Conservation (phyloP, 2,113 vertebrate genomes). For the Dinomys branickii region DNA sequence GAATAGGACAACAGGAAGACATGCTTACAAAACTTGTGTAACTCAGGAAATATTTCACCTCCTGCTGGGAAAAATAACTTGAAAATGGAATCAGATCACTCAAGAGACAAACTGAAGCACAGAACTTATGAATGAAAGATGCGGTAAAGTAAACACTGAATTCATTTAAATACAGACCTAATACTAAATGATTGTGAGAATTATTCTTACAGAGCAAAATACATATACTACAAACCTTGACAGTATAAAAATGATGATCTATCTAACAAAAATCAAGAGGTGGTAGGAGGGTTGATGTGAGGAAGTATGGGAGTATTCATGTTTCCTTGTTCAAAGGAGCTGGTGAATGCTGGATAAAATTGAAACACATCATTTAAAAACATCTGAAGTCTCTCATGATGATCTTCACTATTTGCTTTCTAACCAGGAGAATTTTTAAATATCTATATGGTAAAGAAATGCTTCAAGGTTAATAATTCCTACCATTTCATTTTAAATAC, state of each 20-base stretch:
- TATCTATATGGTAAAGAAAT: background rate
- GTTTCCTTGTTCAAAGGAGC: background rate
- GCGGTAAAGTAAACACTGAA: background rate
- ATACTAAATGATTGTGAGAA: slow-evolving; percentile 10
- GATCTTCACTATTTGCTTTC: slow-evolving; percentile 26
- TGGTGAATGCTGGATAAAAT: background rate
- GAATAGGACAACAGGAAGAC: background rate
- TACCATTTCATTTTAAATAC: slow-evolving; percentile 48
- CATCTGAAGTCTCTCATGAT: slow-evolving; percentile 1
- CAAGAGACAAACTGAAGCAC: slow-evolving; percentile 34
- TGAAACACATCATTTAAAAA: background rate
- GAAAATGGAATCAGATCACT: slow-evolving; percentile 54
- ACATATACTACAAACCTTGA: background rate
- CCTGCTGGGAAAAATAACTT: slow-evolving; percentile 4
- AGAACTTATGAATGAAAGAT: background rate
- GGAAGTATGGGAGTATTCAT: background rate
- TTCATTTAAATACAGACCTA: background rate
- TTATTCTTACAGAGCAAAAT: slow-evolving; percentile 11
- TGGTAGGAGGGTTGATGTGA: background rate
- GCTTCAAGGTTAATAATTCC: slow-evolving; percentile 29
- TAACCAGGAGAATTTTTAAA: slow-evolving; percentile 1
- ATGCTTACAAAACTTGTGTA: slow-evolving; percentile 16
- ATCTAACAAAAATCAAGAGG: slow-evolving; percentile 26
- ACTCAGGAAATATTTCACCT: slow-evolving; percentile 29
- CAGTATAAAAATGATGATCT: slow-evolving; percentile 13